Evolutionary conservation across 1,140 invertebrate genomes (phyloP), one percentile per base, ranked within the genome.

Genomic region (Temnothorax nylanderi): DNA sequence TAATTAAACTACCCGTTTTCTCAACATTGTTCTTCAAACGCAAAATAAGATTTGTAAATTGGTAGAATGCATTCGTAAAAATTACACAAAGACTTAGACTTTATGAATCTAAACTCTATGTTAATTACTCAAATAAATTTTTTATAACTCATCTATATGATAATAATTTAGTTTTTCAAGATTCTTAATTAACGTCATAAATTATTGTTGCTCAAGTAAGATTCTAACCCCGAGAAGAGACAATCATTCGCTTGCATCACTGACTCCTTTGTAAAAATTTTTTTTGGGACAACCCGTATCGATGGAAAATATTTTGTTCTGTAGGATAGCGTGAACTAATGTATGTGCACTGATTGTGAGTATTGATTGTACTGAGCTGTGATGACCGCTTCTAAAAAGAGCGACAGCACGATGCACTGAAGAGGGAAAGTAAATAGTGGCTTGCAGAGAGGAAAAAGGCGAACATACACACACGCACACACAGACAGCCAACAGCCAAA

Each of bases 401-500:
- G 65, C 71, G 85, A 88, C 58, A 77, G 64, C 76, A 90, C 51
- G 86, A 90, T 90, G 87, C 89, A 82, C 11, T 51, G 65, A 67
- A 87, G 26, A 86, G 37, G 64, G 58, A 76, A 60, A 87, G 34
- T 89, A 67, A 49, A 87, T 11, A 76, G 80, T 78, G 65, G 51
- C 49, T 87, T 72, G 86, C 58, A 37, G 49, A 72, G 76, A 78
- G 80, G 75, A 26, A 71, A 85, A 67, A 88, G 87, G 51, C 89
- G 51, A 86, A 91, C 87, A 86, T 18, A 67, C 37, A 21, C 37
- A 44, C 10, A 13, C 34, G 44, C 37, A 21, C 64, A 2, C 16
- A 8, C 54, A 90, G 71, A 65, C 86, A 90, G 89, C 86, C 76
- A 90, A 60, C 86, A 91, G 89, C 89, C 75, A 91, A 90, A 51